Base-by-base conservation (phyloP, 2,888 invertebrate species). In the Apantesis nais region DNA sequence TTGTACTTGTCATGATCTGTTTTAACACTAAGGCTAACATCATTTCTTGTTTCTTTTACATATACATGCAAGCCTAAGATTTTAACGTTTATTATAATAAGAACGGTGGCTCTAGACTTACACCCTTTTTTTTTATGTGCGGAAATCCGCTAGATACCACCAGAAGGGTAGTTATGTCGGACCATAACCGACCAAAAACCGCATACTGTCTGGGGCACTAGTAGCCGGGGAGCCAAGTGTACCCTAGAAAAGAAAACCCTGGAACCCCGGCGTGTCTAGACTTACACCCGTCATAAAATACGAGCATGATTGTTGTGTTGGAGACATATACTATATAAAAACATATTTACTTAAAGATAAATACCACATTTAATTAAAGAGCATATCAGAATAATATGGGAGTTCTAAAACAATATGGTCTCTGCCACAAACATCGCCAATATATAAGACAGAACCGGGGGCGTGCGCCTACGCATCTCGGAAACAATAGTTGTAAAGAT, bases 401-500 rank as follows among this genome's bases (percentile, higher is more conserved):
- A 65, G 61, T 31, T 62, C 65, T 60, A 14, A 25, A 25, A 72
- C 81, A 75, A 78, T 79, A 79, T 77, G 62, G 66, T 74, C 71
- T 76, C 70, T 70, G 72, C 7, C 58, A 1, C 2, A 16, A 58
- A 58, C 58, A 58, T 3, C 58, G 58, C 2, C 29, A 29, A 16
- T 29, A 16, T 58, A 58, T 29, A 29, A 8, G 48, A 12, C 31
- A 63, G 67, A 62, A 74, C 76, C 71, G 66, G 61, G 67, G 62
- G 72, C 70, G 70, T 69, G 77, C 78, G 78, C 80, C 82, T 67
- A 77, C 82, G 78, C 80, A 73, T 64, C 52, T 62, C 65, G 61
- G 67, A 67, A 68, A 78, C 75, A 78, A 80, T 76, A 70, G 74
- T n/a, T 29, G n/a, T 52, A 62, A 60, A 52, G 66, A 60, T 67